Evolutionary conservation across 2,797 vertebrate genomes (phyloP), one percentile per base, ranked within the genome.

Genomic region (Xenopus petersii): DNA sequence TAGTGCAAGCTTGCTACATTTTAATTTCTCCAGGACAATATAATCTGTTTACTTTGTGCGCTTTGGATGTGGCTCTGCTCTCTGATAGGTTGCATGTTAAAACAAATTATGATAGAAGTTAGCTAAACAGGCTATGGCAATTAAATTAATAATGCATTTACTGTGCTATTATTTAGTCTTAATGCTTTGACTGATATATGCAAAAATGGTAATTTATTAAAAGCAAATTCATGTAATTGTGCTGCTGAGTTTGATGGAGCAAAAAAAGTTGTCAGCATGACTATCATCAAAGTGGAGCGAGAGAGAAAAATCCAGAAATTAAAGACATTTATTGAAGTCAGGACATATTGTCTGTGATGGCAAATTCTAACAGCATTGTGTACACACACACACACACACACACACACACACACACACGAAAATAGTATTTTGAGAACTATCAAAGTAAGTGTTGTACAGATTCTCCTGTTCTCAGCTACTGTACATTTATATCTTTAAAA

Each of bases 141-240:
- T 98, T 94, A 95, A 94, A 96, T 99, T 97, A 97, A 98, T 98
- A 98, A 96, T 97, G 93, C 92, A 96, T 96, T 95, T 97, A 96
- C 94, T 96, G 95, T 95, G 92, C 87, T 93, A 96, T 93, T 92
- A 89, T 93, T 94, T 94, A 90, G 92, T 91, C 92, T 92, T 92
- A 89, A 85, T 93, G 90, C 92, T 95, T 96, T 98, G 95, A 98
- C 92, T 97, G 94, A 97, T 97, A 93, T 94, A 95, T 96, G 93
- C 93, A 95, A 95, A 95, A 94, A 95, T 96, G 93, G 92, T 97
- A 95, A 95, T 97, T 96, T 96, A 96, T 98, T 96, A 93, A 96
- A 97, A 96, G 91, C 94, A 94, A 95, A 96, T 98, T 95, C 92
- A 93, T 94, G 89, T 96, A 93, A 94, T 95, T 96, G 91, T 92